phyloP scores from a whole-genome alignment of 2,113 vertebrate species.

The Zingel zingel region DNA sequence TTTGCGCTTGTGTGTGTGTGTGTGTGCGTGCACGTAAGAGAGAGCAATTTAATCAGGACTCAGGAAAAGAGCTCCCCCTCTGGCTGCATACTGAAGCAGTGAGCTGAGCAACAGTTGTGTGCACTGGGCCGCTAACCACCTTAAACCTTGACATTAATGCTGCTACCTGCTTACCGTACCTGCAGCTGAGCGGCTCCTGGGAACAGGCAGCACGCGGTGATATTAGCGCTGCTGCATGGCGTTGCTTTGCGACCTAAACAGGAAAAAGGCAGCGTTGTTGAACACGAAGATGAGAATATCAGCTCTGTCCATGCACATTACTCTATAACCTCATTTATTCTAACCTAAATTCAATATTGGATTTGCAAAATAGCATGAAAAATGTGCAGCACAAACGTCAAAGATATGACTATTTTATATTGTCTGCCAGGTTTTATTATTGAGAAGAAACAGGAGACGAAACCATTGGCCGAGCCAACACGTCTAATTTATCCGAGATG shows the following conservation, averaged over 20 bases:
- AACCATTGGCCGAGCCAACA: conserved; percentile 26
- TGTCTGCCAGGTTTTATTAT: conserved; percentile 73
- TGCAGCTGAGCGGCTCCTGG: conserved; percentile 33
- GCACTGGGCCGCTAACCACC: conserved; percentile 48
- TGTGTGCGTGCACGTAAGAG: neutral
- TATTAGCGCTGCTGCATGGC: conserved; percentile 1
- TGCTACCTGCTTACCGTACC: conserved; percentile 44
- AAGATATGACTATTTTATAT: conserved; percentile 62
- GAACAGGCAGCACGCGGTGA: conserved; percentile 33
- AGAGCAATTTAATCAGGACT: conserved; percentile 52
- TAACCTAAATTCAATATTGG: conserved; percentile 61
- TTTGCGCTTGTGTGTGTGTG: neutral
- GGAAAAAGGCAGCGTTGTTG: neutral
- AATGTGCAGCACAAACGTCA: conserved; percentile 11
- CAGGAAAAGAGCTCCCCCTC: conserved; percentile 71
- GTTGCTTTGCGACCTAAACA: conserved; percentile 24
- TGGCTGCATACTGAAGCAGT: conserved; percentile 65
- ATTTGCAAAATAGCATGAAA: conserved; percentile 51
- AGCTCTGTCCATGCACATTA: conserved; percentile 56
- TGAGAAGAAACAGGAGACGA: conserved; percentile 29
- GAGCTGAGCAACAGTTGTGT: conserved; percentile 73
- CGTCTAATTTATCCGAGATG: conserved; percentile 64
- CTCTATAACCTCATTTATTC: conserved; percentile 56
- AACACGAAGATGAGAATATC: conserved; percentile 58
- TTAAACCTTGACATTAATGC: conserved; percentile 56